Percentiles rank a stretch among this genome's conserved stretches.
Conservation (phyloP, 1,140 invertebrate genomes). For the Chrysopa pallens region DNA sequence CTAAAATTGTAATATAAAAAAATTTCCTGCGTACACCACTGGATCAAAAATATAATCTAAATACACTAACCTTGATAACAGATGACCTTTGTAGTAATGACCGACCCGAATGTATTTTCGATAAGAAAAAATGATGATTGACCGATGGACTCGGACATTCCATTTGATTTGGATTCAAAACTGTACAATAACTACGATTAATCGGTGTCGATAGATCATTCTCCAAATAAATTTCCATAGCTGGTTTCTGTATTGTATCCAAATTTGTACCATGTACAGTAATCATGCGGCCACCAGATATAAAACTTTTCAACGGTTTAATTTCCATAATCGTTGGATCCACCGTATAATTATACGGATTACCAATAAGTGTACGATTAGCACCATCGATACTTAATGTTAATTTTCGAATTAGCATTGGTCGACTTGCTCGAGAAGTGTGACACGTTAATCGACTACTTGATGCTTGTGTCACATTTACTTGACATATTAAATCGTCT, state of each 20-base stretch:
- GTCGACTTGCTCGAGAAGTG: conserved; percentile 48
- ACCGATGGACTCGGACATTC: conserved; percentile 85
- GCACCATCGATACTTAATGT: conserved; percentile 72
- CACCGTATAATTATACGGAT: conserved; percentile 73
- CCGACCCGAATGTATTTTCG: conserved; percentile 11
- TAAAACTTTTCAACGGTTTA: conserved; percentile 72
- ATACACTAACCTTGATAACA: conserved; percentile 14
- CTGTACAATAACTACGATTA: conserved; percentile 67
- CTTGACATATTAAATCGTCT: conserved; percentile 73
- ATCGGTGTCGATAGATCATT: conserved; percentile 42
- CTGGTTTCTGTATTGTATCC: conserved; percentile 76
- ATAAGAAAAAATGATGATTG: conserved; percentile 25
- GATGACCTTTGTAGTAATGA: conserved; percentile 18
- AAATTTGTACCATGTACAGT: conserved; percentile 85
- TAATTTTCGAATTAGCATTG: conserved; percentile 38
- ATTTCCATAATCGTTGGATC: conserved; percentile 91
- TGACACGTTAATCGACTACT: conserved; percentile 73
- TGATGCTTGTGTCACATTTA: conserved; percentile 77
- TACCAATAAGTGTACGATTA: conserved; percentile 44
- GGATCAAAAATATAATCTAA: not conserved
- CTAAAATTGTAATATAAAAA: too few species aligned
- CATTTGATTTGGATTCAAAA: conserved; percentile 81
- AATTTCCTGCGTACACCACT: too few species aligned
- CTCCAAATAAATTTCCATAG: conserved; percentile 65
- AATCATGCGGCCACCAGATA: conserved; percentile 82